Base-by-base conservation (phyloP, 2,888 invertebrate species). In the Drosophila melanosoma region DNA sequence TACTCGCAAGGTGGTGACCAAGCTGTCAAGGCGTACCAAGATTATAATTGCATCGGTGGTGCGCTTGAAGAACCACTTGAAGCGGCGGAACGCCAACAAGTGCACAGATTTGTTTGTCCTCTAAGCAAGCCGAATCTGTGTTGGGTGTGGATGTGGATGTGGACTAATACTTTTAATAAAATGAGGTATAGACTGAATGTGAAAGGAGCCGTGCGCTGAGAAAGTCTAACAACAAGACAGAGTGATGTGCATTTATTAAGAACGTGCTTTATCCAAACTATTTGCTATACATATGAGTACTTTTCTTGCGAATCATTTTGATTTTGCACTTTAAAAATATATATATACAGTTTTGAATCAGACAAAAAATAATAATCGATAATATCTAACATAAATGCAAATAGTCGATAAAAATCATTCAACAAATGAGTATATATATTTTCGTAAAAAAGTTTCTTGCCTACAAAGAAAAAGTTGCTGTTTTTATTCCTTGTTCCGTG, bases 21-120 rank as follows among this genome's bases (percentile, higher is more conserved):
- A 92, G 68, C 64, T 93, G 32, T 91, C 93, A 29, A 91, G 89
- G 59, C 89, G 92, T 66, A 93, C 93, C 36, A 93, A 92, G 79
- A 85, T 92, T 4, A 93, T 93, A 64, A 72, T 93, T 4, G 89
- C 92, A 2, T 93, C 93, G 10, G 91, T 93, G 49, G 63, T 93
- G 73, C 91, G 92, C 62, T 93, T 93, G 77, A 93, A 93, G 79
- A 91, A 91, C 35, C 91, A 91, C 67, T 90, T 92, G 54, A 92
- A 91, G 61, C 87, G 93, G 3, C 89, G 93, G 59, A 92, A 88
- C 70, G 93, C 93, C 5, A 92, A 91, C 60, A 92, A 91, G 74
- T 93, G 93, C 85, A 93, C 92, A 72, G 92, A 93, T 83, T 79
- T 93, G 60, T 93, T 93, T 82, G 93, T 92, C 69, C 93, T 93